Base-by-base conservation (phyloP, 2,797 vertebrate genomes). In the Falco novaeseelandiae region DNA sequence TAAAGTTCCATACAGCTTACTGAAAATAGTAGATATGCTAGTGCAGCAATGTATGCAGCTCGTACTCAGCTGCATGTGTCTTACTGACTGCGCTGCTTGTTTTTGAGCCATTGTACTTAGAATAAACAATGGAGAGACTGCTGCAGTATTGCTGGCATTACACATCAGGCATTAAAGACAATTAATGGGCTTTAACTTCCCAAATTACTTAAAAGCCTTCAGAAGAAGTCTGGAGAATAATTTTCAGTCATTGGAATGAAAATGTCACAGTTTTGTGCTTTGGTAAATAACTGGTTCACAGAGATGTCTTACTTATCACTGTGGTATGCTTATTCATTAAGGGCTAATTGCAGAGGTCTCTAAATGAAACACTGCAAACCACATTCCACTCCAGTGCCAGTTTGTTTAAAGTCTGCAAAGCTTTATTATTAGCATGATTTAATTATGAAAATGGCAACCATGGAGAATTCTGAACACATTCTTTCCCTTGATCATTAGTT, bases 371-470 rank as follows among this genome's bases (percentile, higher is more conserved):
- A 97, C 92, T 92, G 96, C 97, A 98, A 98, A 98, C 97, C 97
- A 93, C 97, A 98, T 98, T 98, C 98, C 97, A 98, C 98, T 98
- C 98, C 98, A 90, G 96, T 92, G 98, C 98, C 98, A 98, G 98
- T 99, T 99, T 99, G 99, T 99, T 99, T 98, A 98, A 99, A 99
- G 99, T 99, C 99, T 98, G 98, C 98, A 98, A 99, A 99, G 98
- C 99, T 98, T 99, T 99, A 99, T 99, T 99, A 99, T 99, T 99
- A 99, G 99, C 98, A 98, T 98, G 98, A 98, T 99, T 99, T 99
- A 99, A 99, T 99, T 99, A 99, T 99, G 99, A 98, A 99, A 99
- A 99, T 99, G 99, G 99, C 99, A 99, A 98, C 99, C 98, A 98
- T 98, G 98, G 98, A 99, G 98, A 99, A 99, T 99, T 99, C 99